Percentiles rank a stretch among this genome's conserved stretches.
These are phyloP conservation scores for Athrips mouffetella DNA, from an alignment of 2,888 invertebrate genomes.

Conservation along the genomic window DNA sequence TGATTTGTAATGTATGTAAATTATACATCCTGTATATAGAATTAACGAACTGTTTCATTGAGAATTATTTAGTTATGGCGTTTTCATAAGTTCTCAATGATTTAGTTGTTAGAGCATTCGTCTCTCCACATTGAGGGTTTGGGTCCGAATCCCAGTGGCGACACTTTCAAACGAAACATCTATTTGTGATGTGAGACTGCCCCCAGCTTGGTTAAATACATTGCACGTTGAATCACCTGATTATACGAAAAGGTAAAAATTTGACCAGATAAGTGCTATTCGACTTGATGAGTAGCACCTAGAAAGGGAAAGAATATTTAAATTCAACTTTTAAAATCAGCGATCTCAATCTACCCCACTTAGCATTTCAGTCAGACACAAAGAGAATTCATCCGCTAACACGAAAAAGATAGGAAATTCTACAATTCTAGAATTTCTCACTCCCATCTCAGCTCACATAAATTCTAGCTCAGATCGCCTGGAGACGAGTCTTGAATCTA, in stretches of 20 bases:
- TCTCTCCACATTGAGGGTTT: no score
- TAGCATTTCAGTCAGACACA: not conserved
- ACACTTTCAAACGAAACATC: no score
- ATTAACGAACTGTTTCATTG: slow-evolving; percentile 23
- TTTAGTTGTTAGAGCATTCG: no score
- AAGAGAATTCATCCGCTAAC: slow-evolving; percentile 4
- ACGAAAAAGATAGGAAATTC: slow-evolving; percentile 1
- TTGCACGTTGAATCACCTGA: no score
- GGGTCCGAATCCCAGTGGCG: no score
- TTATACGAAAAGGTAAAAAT: no score
- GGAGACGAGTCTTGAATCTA: slow-evolving; percentile 20
- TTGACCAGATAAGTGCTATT: no score
- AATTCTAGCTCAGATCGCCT: slow-evolving; percentile 10
- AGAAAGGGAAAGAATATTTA: no score
- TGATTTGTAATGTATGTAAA: slow-evolving; percentile 55
- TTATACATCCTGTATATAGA: slow-evolving; percentile 25
- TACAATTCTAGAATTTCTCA: slow-evolving; percentile 6
- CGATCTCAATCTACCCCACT: not conserved
- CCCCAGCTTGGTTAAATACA: no score
- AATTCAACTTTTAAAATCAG: not conserved
- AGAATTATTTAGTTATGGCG: slow-evolving; percentile 14
- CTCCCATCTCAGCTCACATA: slow-evolving; percentile 1
- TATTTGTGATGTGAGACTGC: no score
- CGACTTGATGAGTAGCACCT: no score
- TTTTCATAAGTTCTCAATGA: slow-evolving; percentile 13